A percentile compares a stretch with the other conserved stretches of the same genome.
Conservation (phyloP, 2,113 vertebrate species). For the Marcusenius ussheri region DNA sequence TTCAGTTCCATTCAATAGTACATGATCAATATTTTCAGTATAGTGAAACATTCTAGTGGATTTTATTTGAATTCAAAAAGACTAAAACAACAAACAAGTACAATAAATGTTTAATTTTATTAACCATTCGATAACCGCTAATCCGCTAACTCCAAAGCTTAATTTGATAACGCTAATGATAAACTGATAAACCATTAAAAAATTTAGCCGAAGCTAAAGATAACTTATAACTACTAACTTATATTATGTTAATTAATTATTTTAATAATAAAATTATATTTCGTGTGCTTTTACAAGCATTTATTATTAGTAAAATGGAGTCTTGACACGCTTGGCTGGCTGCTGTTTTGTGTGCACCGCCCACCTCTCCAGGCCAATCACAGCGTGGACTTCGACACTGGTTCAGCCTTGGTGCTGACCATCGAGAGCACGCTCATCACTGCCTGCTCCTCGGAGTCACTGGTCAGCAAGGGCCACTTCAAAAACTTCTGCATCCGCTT, state of each 20-base stretch:
- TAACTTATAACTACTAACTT: not conserved
- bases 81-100: not conserved
- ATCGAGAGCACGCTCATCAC: slow-evolving; percentile 98
- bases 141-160: not conserved
- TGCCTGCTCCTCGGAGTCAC: slow-evolving; percentile 95
- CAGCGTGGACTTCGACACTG: slow-evolving; percentile 84
- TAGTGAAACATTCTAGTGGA: not conserved
- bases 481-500: slow-evolving; percentile 99
- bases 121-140: too few species aligned
- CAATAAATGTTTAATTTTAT: not conserved
- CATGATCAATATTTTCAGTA: not conserved
- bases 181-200: not conserved
- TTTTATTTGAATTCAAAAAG: not conserved
- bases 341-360: not conserved
- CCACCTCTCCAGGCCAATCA: slow-evolving; percentile 74
- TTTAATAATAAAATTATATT: not conserved
- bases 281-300: not conserved
- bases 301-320: not conserved
- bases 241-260: not conserved
- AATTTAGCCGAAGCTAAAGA: not conserved
- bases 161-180: not conserved
- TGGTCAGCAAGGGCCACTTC: slow-evolving; percentile 98
- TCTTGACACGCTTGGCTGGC: not conserved
- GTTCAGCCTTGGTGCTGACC: slow-evolving; percentile 93
- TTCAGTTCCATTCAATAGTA: too few species aligned